Base-by-base conservation (phyloP, 2,797 vertebrate species). In the Phoebastria nigripes region DNA sequence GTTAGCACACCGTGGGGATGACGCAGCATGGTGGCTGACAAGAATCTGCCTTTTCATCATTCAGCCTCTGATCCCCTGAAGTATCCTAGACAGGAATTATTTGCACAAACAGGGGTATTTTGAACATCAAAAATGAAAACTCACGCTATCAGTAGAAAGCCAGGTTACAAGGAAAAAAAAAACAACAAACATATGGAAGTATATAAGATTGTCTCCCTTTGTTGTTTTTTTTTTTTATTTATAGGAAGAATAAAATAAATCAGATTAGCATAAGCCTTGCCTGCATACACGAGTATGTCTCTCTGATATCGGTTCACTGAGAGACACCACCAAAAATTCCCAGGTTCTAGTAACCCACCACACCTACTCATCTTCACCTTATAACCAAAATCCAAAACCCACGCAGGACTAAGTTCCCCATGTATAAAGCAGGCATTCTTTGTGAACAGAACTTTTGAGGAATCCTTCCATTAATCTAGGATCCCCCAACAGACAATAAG, bases 391-490 rank as follows among this genome's bases (percentile, higher is more conserved):
- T 15, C 11, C 24, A 41, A 66, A 87, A 46, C 11, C 44, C 37
- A 49, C 0, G 0, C 6, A 42, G 33, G 26, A 59, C 42, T 41
- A 39, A 14, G 31, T 24, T 49, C 9, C 26, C 18, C 10, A 4
- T 4, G 15, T 29, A 44, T 67, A 69, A 73, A 63, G 16, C 8
- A 25, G 18, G 9, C 67, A 77, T 52, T 52, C 16, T 4, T 8
- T 19, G 25, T 10, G 10, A 46, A 46, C 18, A 33, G 35, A 71
- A 84, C 29, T 59, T 54, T 5, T 41, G 58, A 78, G 31, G 10
- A 79, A 46, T 78, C 29, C 25, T 84, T 61, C 18, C 52, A 21
- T 24, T 76, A 49, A 59, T 26, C 59, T 33, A 22, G 46, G 33
- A 77, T 44, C 3, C 44, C 18, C 4, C 21, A 65, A 62, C 17